Evolutionary conservation across 2,888 invertebrate genomes (phyloP), one percentile per base, ranked within the genome.

Genomic region (Orthosia gracilis): DNA sequence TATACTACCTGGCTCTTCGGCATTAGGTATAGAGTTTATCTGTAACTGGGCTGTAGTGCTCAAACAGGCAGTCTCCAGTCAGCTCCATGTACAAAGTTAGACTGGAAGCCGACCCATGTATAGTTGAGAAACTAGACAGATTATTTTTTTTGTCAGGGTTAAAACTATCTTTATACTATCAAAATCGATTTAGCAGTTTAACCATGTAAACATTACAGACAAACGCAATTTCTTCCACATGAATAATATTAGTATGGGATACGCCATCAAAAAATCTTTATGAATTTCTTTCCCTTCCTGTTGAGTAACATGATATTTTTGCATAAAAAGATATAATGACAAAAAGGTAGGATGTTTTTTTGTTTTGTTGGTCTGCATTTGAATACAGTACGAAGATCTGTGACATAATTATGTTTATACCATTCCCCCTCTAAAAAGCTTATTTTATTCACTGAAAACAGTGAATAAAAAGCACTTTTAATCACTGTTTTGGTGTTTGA

Each of bases 251-350:
- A n/a, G 17, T 58, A 72, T 58, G 45, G 18, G 45, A 70, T 71
- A 59, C 47, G 47, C 67, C 76, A 76, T 76, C 75, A 69, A 63
- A 74, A 61, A 63, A 17, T 54, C 73, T 71, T 73, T 69, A 73
- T 67, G 55, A 80, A 66, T 76, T 54, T 50, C n/a, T 50, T n/a
- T 58, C 21, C 31, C 50, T 73, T 69, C 59, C 83, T 66, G 57
- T 54, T 67, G 15, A 66, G 67, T 76, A 70, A 12, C 77, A 75
- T 69, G 15, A 57, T 66, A 59, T 55, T 68, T 62, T 23, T 67
- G 31, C n/a, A 17, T 26, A 15, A 76, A 66, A 69, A 54, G n/a
- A 47, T 9, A 31, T 4, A 31, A 31, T 31, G 31, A 31, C 4
- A 31, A 31, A 31, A 31, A 66, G 57, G 12, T 21, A 18, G 0